Percentiles rank a stretch among this genome's conserved stretches.
These are phyloP conservation scores for Pan paniscus DNA, from an alignment of 2,113 vertebrate genomes.

Conservation along the genomic window DNA sequence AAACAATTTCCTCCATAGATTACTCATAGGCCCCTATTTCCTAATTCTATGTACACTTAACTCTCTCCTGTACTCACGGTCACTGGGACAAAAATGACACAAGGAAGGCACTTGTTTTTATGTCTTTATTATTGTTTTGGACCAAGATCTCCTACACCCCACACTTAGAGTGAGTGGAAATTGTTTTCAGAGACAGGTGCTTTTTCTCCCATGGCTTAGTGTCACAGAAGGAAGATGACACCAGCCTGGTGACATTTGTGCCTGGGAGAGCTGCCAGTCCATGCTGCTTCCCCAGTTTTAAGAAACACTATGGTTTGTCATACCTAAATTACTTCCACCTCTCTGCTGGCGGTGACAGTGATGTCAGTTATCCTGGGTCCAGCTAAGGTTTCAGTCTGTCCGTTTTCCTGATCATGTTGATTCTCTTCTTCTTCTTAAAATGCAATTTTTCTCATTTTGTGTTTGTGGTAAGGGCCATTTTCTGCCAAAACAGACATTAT, in stretches of 20 bases:
- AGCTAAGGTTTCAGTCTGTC: background rate
- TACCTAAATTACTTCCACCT: background rate
- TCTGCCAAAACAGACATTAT: background rate
- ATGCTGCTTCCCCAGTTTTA: background rate
- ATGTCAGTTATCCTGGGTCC: background rate
- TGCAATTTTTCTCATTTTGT: background rate
- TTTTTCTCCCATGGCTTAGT: background rate
- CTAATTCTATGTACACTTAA: background rate
- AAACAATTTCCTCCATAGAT: background rate
- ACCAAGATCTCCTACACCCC: rapidly evolving
- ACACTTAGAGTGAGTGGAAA: background rate
- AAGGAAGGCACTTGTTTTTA: background rate
- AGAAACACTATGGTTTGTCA: background rate
- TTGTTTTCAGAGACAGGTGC: background rate
- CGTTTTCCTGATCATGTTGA: background rate
- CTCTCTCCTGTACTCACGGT: background rate
- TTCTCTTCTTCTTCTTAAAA: background rate
- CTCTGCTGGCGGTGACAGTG: background rate
- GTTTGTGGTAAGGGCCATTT: background rate
- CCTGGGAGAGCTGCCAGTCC: background rate
- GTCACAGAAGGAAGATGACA: background rate
- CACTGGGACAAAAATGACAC: background rate
- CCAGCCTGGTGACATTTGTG: background rate
- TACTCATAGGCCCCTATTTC: background rate
- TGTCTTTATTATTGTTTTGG: background rate